Evolutionary conservation across 2,113 vertebrate genomes (phyloP).

Genomic region (Grammomys surdaster): DNA sequence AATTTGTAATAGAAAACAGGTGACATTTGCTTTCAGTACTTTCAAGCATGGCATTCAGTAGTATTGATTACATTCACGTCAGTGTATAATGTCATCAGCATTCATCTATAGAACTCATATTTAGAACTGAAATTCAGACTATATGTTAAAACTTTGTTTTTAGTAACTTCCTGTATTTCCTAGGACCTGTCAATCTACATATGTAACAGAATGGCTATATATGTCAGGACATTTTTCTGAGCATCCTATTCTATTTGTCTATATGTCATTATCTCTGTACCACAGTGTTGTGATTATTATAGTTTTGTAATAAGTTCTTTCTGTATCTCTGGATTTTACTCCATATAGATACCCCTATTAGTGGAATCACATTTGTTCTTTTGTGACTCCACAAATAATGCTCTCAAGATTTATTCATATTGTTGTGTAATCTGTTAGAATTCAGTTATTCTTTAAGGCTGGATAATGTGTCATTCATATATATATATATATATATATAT

Average conservation of each 20-base stretch:
- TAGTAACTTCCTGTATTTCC: neutral
- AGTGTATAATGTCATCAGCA: neutral
- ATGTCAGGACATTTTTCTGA: neutral
- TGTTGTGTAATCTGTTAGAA: neutral
- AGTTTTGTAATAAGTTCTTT: constrained; percentile 6
- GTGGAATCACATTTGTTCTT: neutral
- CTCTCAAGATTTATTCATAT: neutral
- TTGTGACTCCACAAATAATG: neutral
- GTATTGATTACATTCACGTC: neutral
- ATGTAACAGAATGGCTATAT: neutral
- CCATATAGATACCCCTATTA: neutral
- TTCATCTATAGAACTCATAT: constrained; percentile 4
- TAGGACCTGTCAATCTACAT: neutral
- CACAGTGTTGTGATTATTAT: neutral
- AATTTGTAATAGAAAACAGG: neutral
- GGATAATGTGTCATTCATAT: neutral
- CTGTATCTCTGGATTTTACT: neutral
- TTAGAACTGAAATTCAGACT: constrained; percentile 25
- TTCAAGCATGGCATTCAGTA: neutral
- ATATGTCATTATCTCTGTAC: neutral
- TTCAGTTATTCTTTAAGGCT: neutral
- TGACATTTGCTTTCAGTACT: neutral
- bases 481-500: neutral
- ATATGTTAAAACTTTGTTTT: no score
- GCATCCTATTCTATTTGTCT: neutral